phyloP scores from a whole-genome alignment of 2,797 vertebrate genomes.

The Microctenopoma lineatum region DNA sequence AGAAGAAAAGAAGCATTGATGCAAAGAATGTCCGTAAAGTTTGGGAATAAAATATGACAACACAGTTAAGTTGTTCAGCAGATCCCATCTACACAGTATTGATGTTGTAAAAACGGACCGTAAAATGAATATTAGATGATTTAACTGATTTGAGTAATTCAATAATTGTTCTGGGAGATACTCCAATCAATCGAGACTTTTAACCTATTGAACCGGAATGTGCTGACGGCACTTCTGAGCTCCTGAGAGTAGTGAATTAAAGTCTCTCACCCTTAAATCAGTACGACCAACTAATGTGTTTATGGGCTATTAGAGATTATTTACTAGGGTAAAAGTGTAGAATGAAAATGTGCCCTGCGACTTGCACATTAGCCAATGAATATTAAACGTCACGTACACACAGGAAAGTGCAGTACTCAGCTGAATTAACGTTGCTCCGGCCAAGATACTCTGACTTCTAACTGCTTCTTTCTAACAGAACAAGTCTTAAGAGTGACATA shows the following conservation, averaged over 20 bases:
- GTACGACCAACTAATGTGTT: not conserved
- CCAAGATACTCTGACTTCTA: too few species aligned
- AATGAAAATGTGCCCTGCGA: not conserved
- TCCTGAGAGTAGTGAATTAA: not conserved
- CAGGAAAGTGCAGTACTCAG: too few species aligned
- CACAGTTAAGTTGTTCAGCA: constrained; percentile 24
- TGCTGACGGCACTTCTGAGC: not conserved
- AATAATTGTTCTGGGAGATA: constrained; percentile 20
- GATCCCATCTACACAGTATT: constrained; percentile 32
- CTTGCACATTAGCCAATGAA: not conserved
- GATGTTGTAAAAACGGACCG: constrained; percentile 28
- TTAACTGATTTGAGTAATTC: not conserved
- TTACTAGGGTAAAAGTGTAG: not conserved
- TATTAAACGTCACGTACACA: not conserved
- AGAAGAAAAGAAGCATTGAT: constrained; percentile 34
- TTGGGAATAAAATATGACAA: not conserved
- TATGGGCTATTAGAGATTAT: not conserved
- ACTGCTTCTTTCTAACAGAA: not conserved
- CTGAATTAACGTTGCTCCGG: too few species aligned
- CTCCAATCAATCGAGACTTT: not conserved
- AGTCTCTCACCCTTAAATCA: not conserved
- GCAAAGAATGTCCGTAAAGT: not conserved
- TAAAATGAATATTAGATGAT: not conserved
- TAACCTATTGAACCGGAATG: not conserved
- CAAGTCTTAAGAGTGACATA: not conserved